Percentiles rank a stretch among this genome's conserved stretches.
phyloP scores from a whole-genome alignment of 2,888 invertebrate genomes.

The Geotrupes spiniger region DNA sequence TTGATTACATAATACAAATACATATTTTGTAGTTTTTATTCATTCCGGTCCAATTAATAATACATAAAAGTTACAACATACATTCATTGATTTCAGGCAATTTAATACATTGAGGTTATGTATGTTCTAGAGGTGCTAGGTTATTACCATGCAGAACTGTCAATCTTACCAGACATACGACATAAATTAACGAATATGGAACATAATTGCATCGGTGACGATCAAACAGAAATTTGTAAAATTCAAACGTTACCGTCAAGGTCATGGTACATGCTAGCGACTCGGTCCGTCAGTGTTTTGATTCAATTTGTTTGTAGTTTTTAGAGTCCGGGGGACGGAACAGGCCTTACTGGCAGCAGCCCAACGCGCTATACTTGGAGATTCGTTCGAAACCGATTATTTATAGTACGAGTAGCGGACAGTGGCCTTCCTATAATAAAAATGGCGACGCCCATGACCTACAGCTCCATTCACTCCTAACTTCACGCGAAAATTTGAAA shows the following conservation, averaged over 20 bases:
- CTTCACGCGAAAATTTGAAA: slow-evolving; percentile 17
- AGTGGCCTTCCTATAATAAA: slow-evolving; percentile 53
- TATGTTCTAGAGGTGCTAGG: no score
- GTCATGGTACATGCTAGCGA: slow-evolving; percentile 21
- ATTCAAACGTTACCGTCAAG: slow-evolving; percentile 17
- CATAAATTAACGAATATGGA: no score
- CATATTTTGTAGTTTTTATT: no score
- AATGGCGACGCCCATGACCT: slow-evolving; percentile 55
- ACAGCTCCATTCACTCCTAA: slow-evolving; percentile 35
- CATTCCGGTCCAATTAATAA: no score
- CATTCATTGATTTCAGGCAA: no score
- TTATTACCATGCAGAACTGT: no score
- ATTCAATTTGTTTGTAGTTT: slow-evolving; percentile 23
- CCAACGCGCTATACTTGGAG: slow-evolving; percentile 89
- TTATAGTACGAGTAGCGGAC: slow-evolving; percentile 63
- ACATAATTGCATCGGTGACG: no score
- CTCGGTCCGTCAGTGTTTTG: slow-evolving; percentile 24
- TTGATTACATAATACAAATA: no score
- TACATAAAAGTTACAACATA: no score
- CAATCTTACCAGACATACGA: no score
- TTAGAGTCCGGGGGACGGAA: slow-evolving; percentile 35
- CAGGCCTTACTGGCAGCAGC: slow-evolving; percentile 63
- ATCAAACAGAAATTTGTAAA: no score
- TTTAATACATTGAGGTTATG: no score
- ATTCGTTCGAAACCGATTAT: slow-evolving; percentile 68